Base-by-base conservation (phyloP, 2,797 vertebrate species). In the Gadopsis bispinosus region DNA sequence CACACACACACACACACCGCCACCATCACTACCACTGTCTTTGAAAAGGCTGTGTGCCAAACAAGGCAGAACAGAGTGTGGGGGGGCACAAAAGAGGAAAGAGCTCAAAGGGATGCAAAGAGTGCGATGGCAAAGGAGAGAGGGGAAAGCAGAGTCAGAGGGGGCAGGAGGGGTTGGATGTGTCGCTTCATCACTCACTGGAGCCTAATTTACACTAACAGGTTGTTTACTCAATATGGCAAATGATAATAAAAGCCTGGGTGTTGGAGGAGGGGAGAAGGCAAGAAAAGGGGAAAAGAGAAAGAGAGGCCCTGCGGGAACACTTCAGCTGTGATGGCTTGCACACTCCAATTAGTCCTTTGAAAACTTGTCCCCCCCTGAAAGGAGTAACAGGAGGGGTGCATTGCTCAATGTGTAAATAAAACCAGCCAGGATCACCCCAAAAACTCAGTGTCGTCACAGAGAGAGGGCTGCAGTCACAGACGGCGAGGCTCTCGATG, bases 311-410 rank as follows among this genome's bases (percentile, higher is more conserved):
- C 94, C 93, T 87, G 80, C 73, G 85, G 94, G 92, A 90, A 90
- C 90, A 94, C 93, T 95, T 94, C 85, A 86, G 71, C 90, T 88
- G 86, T 91, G 91, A 87, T 89, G 90, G 91, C 89, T 93, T 89
- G 90, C 92, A 94, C 94, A 95, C 94, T 94, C 94, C 94, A 95
- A 94, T 95, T 94, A 95, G 92, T 91, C 90, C 88, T 53, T 87
- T 94, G 89, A 94, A 95, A 95, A 91, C 88, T 83, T 66, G 66
- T 54, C 69, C 75, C 68, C 68, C 81, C 74, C 73, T 74, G 62
- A 84, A 82, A 83, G 79, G 56, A 77, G 83, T 64, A 48, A 81
- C 83, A 73, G 76, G 69, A 79, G 73, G 76, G 83, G 85, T 67
- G 70, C 35, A 7, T 63, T 81, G 58, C 66, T 77, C 59, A 72